phyloP scores from a whole-genome alignment of 2,797 vertebrate species.

The Oreochromis grahami region DNA sequence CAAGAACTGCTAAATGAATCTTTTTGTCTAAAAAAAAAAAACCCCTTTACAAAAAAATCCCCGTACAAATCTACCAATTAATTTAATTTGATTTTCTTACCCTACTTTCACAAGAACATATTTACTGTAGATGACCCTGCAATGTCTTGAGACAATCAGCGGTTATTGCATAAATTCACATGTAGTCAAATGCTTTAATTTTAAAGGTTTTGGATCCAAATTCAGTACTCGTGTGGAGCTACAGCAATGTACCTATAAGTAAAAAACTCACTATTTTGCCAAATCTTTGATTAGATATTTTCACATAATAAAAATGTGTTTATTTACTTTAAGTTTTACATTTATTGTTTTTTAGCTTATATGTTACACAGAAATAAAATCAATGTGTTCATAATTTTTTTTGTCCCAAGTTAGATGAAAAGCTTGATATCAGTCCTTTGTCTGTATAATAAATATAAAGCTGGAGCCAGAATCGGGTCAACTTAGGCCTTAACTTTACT shows the following conservation, averaged over 20 bases:
- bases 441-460: not conserved
- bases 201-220: not conserved
- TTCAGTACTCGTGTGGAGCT: not conserved
- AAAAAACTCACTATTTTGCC: not conserved
- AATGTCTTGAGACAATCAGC: not conserved
- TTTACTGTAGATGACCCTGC: not conserved
- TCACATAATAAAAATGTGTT: not conserved
- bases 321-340: not conserved
- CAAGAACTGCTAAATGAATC: slow-evolving; percentile 33
- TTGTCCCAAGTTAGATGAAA: not conserved
- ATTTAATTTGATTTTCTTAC: not conserved
- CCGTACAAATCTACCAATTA: not conserved
- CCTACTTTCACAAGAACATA: not conserved
- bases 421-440: not conserved
- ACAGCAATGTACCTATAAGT: not conserved
- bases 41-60: not conserved
- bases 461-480: not conserved
- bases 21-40: not conserved
- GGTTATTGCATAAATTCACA: not conserved
- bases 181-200: not conserved
- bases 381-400: not conserved
- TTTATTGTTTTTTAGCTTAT: not conserved
- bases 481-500: not conserved
- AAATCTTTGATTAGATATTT: not conserved
- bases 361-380: not conserved